Conservation (phyloP, 1,140 invertebrate species). For the Popillia japonica region DNA sequence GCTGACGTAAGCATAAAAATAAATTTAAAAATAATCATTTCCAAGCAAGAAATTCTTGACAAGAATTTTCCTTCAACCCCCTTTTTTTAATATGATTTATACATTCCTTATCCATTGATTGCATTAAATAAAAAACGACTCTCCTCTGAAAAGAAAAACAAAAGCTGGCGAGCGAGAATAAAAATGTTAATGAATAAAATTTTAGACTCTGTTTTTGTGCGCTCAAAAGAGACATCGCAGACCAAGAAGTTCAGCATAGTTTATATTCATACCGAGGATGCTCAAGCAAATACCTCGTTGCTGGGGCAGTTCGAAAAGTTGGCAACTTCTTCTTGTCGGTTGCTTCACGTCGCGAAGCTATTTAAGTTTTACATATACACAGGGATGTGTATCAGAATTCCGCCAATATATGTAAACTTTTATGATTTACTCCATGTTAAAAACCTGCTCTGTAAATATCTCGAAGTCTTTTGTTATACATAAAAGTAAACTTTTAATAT, state of each 20-base stretch:
- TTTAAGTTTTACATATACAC: conserved; percentile 11
- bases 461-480: conserved; percentile 17
- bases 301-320: conserved; percentile 13
- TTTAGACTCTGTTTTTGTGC: neutral
- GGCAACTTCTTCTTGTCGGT: conserved; percentile 13
- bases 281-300: neutral
- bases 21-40: no score
- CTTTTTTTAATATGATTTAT: no score
- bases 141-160: neutral
- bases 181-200: conserved; percentile 15
- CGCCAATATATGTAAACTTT: conserved; percentile 24
- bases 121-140: neutral
- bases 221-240: neutral
- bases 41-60: no score
- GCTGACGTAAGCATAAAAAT: no score
- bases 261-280: conserved; percentile 23
- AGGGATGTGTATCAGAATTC: conserved; percentile 26
- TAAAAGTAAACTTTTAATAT: conserved; percentile 25
- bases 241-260: conserved; percentile 16
- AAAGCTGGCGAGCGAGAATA: no score
- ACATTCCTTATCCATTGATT: no score
- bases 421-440: conserved; percentile 18
- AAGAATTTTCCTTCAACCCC: no score
- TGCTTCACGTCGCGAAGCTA: neutral
- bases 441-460: conserved; percentile 23